Evolutionary conservation across 2,113 vertebrate species (phyloP).

Genomic region (Grantiella picta): DNA sequence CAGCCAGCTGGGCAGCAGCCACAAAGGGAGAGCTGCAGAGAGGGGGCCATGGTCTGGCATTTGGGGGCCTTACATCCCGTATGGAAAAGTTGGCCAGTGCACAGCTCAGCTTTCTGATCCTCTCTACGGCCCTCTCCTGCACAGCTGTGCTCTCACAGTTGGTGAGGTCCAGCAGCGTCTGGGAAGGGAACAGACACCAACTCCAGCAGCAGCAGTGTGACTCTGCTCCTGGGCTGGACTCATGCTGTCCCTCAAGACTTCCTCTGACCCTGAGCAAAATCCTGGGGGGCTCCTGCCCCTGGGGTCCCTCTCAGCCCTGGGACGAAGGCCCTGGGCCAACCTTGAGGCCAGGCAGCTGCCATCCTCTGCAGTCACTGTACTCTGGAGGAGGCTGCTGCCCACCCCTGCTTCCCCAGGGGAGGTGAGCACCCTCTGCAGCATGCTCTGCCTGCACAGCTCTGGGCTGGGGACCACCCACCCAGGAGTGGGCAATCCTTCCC

Average conservation of each 20-base stretch:
- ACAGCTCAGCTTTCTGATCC: not conserved
- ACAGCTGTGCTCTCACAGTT: not conserved
- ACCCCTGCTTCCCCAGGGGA: not conserved
- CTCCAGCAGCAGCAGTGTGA: not conserved
- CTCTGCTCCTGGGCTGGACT: not conserved
- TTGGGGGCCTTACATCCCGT: not conserved
- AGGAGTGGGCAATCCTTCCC: not conserved
- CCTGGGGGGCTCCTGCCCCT: not conserved
- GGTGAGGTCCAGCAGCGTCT: not conserved
- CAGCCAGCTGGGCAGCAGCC: not conserved
- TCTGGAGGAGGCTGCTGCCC: not conserved
- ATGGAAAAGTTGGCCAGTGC: not conserved
- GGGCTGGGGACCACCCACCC: not conserved
- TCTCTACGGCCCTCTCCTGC: not conserved
- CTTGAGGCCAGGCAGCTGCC: not conserved
- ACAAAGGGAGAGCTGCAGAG: too few species aligned
- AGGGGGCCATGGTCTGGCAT: not conserved
- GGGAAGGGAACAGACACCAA: not conserved
- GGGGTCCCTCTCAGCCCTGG: not conserved
- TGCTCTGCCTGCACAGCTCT: not conserved
- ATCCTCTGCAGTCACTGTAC: not conserved
- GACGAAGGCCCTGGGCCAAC: not conserved
- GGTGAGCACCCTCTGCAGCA: not conserved
- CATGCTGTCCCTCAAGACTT: not conserved
- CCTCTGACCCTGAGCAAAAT: not conserved